Base-by-base conservation (phyloP, 1,140 invertebrate genomes). In the Conus betulinus region DNA sequence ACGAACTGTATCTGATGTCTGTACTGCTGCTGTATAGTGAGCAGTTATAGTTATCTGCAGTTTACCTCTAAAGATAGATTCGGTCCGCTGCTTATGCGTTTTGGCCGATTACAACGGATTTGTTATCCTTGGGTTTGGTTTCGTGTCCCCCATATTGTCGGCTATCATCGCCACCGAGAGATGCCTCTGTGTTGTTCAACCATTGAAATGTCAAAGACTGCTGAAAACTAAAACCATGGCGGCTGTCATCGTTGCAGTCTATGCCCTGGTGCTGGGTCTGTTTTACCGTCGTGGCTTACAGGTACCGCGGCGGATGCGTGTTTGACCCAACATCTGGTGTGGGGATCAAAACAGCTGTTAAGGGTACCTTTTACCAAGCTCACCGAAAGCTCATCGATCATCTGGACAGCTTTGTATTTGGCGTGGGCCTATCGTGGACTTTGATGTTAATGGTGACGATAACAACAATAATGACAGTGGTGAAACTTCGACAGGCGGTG, bases 81-180 rank as follows among this genome's bases (percentile, higher is more conserved):
- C 74, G 74, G 74, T 39, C 74, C 74, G 8, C 0, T 78, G 0
- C 27, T 20, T 0, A 1, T 2, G 15, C n/a, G 11, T 67, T 67
- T 10, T 78, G 10, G n/a, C 74, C 27, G n/a, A 78, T 78, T 39
- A 78, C 74, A 15, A 78, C 10, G 8, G 11, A 10, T 10, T n/a
- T 10, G 3, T n/a, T 10, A 17, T 78, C n/a, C 27, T 78, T 20
- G 74, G 74, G 13, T 78, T 78, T 23, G 10, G 11, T 23, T 78
- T 10, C 23, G 5, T 78, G 2, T 78, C 11, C 11, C 39, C 23
- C 10, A 10, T 78, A 11, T n/a, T 78, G 23, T 78, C 74, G 10
- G n/a, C 74, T 39, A 78, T 78, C 74, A 78, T 78, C 74, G 74
- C 74, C n/a, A 20, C 11, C 74, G 74, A 78, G 74, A 78, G 74